Percentiles rank a stretch among this genome's conserved stretches.
Evolutionary conservation across 2,888 invertebrate species (phyloP).

Genomic region (Drosophila robusta): DNA sequence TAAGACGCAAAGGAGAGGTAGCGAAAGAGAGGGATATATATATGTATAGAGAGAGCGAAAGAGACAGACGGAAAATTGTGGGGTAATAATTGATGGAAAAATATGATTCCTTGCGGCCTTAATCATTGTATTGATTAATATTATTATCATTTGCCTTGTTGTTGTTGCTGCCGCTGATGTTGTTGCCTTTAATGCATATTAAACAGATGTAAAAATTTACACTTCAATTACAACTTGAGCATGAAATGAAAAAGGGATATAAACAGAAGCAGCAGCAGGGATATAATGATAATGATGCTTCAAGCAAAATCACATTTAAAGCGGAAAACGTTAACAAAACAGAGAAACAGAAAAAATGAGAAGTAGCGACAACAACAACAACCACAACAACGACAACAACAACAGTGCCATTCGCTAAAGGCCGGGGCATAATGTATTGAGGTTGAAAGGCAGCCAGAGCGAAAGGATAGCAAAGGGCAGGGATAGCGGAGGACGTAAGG

Average conservation of each 20-base stretch:
- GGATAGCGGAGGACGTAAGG: conserved; percentile 28
- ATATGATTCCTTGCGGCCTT: conserved; percentile 47
- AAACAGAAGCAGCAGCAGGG: conserved; percentile 14
- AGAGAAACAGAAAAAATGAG: conserved; percentile 24
- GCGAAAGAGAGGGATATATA: neutral
- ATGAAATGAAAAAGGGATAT: conserved; percentile 59
- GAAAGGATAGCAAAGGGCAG: conserved; percentile 28
- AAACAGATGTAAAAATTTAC: conserved; percentile 76
- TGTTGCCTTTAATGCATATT: conserved; percentile 73
- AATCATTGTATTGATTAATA: conserved; percentile 66
- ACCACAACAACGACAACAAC: conserved; percentile 4
- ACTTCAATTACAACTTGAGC: conserved; percentile 76
- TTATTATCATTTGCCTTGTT: conserved; percentile 42
- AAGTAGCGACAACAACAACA: conserved; percentile 15
- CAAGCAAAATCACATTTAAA: conserved; percentile 62
- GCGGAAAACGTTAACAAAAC: conserved; percentile 50
- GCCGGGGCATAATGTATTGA: conserved; percentile 42
- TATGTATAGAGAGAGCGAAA: neutral
- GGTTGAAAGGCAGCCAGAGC: conserved; percentile 33
- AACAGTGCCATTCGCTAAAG: conserved; percentile 18
- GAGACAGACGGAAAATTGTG: conserved; percentile 49
- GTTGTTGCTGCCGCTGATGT: conserved; percentile 19
- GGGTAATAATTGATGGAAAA: conserved; percentile 55
- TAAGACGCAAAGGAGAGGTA: neutral
- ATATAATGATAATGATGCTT: conserved; percentile 53